Conservation (phyloP, 1,140 invertebrate species). For the Bicyclus anynana region DNA sequence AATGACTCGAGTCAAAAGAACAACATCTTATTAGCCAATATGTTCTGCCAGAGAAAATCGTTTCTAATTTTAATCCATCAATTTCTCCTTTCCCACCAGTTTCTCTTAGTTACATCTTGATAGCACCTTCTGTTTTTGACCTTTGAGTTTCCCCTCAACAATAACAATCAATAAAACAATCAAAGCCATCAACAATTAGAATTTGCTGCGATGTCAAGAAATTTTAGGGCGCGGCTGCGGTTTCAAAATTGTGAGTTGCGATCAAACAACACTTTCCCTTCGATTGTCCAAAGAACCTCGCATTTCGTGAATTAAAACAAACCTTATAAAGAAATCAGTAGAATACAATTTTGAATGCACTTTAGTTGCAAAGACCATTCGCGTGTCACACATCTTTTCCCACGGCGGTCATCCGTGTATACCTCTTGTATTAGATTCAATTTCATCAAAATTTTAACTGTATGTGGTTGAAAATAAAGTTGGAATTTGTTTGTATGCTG, state of each 20-base stretch:
- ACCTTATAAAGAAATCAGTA: conserved; percentile 18
- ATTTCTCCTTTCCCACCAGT: neutral
- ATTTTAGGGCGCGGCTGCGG: conserved; percentile 42
- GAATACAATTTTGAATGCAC: conserved; percentile 29
- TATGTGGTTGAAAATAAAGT: neutral
- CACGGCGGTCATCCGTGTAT: conserved; percentile 62
- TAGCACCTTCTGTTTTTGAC: neutral
- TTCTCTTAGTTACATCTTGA: neutral
- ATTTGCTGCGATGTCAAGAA: conserved; percentile 37
- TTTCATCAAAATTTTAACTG: conserved; percentile 2
- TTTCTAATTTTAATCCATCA: neutral
- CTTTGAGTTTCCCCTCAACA: neutral
- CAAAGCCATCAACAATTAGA: conserved; percentile 23
- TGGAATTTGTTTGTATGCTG: neutral
- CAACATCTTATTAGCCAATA: no score
- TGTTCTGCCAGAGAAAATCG: no score
- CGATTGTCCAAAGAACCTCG: conserved; percentile 41
- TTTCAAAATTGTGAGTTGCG: conserved; percentile 52
- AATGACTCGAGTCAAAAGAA: no score
- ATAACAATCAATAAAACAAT: neutral
- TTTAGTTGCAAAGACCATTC: conserved; percentile 27
- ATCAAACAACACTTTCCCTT: conserved; percentile 57
- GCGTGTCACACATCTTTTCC: conserved; percentile 56
- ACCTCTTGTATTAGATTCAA: conserved; percentile 34
- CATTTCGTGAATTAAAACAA: conserved; percentile 15